Percentiles rank a stretch among this genome's conserved stretches.
Evolutionary conservation across 2,888 invertebrate genomes (phyloP).

Genomic region (Byasa hedistus): DNA sequence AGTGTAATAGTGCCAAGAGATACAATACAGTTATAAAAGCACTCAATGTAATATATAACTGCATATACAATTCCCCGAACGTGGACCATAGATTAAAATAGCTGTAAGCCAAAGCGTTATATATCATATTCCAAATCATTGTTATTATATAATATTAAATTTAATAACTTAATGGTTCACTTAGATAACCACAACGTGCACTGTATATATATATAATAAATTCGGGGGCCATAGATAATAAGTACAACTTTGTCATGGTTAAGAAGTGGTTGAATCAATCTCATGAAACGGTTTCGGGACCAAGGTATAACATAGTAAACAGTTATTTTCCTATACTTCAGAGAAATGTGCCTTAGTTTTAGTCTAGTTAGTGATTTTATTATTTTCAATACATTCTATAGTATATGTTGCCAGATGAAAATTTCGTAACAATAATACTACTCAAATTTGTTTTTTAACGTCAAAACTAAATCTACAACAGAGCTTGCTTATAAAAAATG

Average conservation of each 20-base stretch:
- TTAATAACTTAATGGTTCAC: slow-evolving; percentile 12
- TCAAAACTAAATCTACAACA: not conserved
- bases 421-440: slow-evolving; percentile 9
- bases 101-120: slow-evolving; percentile 28
- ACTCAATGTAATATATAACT: slow-evolving; percentile 2
- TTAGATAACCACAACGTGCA: slow-evolving; percentile 23
- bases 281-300: slow-evolving; percentile 32
- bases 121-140: slow-evolving; percentile 1
- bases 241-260: slow-evolving; percentile 31
- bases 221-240: slow-evolving; percentile 33
- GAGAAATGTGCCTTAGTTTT: slow-evolving; percentile 32
- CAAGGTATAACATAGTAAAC: slow-evolving; percentile 27
- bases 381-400: slow-evolving; percentile 4
- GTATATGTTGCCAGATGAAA: slow-evolving; percentile 2
- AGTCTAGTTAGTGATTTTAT: slow-evolving; percentile 12
- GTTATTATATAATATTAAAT: slow-evolving; percentile 11
- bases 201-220: slow-evolving; percentile 13
- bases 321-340: slow-evolving; percentile 23
- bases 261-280: slow-evolving; percentile 6
- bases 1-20: slow-evolving; percentile 16
- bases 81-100: slow-evolving; percentile 24
- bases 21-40: not conserved
- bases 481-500: not conserved
- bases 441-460: not conserved
- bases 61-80: not conserved